A percentile compares a stretch with the other conserved stretches of the same genome.
Evolutionary conservation across 2,888 invertebrate species (phyloP).

Genomic region (Itoplectis maculator): DNA sequence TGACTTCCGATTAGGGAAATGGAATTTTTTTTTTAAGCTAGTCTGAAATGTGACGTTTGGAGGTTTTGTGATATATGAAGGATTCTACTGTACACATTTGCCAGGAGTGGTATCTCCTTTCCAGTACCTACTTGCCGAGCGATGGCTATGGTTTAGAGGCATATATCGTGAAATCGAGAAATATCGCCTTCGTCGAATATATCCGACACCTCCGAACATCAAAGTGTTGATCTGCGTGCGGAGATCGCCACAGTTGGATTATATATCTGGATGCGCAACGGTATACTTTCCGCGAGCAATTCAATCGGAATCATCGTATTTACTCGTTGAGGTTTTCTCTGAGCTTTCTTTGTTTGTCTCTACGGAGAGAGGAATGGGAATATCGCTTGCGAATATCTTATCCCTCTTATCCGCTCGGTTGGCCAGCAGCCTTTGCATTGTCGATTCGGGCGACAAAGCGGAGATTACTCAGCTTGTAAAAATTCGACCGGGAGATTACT

Average conservation of each 20-base stretch:
- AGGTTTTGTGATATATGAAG: slow-evolving; percentile 3
- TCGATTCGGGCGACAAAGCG: slow-evolving; percentile 38
- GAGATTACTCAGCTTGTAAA: slow-evolving; percentile 77
- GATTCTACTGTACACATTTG: background rate
- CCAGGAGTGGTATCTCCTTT: slow-evolving; percentile 9
- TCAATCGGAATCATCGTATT: slow-evolving; percentile 35
- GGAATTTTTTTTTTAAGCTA: too few species aligned
- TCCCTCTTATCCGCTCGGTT: slow-evolving; percentile 61
- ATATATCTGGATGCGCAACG: background rate
- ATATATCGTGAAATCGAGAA: slow-evolving; percentile 49
- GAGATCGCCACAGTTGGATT: background rate
- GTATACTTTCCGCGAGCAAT: background rate
- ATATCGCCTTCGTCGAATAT: slow-evolving; percentile 8
- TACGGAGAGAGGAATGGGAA: slow-evolving; percentile 6
- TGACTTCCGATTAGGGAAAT: too few species aligned
- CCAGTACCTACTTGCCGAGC: slow-evolving; percentile 40
- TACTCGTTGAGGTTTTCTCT: background rate
- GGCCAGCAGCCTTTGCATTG: slow-evolving; percentile 63
- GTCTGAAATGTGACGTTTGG: background rate
- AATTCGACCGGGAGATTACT: slow-evolving; percentile 74
- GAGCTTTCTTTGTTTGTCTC: slow-evolving; percentile 30
- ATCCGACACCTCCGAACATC: slow-evolving; percentile 28
- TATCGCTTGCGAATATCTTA: slow-evolving; percentile 59
- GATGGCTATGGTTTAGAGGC: slow-evolving; percentile 38
- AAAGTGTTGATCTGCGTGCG: background rate